Evolutionary conservation across 2,797 vertebrate species (phyloP).

Genomic region (Myotis daubentonii): DNA sequence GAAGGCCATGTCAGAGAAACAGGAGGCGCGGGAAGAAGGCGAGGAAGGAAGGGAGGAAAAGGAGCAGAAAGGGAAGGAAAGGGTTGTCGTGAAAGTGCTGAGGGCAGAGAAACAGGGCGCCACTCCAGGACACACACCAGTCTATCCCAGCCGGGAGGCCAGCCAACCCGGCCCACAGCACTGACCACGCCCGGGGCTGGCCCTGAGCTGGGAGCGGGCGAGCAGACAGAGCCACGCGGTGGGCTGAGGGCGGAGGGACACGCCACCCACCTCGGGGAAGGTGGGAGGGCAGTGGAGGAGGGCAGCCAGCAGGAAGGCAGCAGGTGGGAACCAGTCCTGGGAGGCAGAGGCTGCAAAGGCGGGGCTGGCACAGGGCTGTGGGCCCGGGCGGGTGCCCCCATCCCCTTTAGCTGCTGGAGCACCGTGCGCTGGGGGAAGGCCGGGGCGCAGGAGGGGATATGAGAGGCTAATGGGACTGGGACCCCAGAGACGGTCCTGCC

Average conservation of each 20-base stretch:
- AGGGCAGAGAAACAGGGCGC: conserved; percentile 24
- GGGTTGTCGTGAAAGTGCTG: neutral
- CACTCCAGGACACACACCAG: neutral
- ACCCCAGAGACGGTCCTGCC: neutral
- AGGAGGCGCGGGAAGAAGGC: neutral
- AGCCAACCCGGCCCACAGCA: neutral
- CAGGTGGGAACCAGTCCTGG: conserved; percentile 76
- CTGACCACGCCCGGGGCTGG: neutral
- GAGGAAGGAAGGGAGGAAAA: neutral
- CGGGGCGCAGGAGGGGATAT: conserved; percentile 45
- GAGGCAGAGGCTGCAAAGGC: conserved; percentile 85
- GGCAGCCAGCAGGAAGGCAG: conserved; percentile 75
- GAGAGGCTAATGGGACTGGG: conserved; percentile 60
- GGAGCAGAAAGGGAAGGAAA: conserved; percentile 54
- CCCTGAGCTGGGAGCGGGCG: neutral
- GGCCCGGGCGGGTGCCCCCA: conserved; percentile 80
- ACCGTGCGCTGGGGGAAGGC: conserved; percentile 91
- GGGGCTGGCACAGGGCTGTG: conserved; percentile 73
- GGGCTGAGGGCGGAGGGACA: neutral
- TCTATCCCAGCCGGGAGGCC: neutral
- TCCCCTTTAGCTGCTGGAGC: conserved; percentile 90
- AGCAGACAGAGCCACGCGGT: neutral
- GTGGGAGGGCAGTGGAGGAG: conserved; percentile 85
- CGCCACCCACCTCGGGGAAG: conserved; percentile 90
- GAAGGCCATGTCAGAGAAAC: neutral